Conservation (phyloP, 2,888 invertebrate species). For the Parnassius glacialis region DNA sequence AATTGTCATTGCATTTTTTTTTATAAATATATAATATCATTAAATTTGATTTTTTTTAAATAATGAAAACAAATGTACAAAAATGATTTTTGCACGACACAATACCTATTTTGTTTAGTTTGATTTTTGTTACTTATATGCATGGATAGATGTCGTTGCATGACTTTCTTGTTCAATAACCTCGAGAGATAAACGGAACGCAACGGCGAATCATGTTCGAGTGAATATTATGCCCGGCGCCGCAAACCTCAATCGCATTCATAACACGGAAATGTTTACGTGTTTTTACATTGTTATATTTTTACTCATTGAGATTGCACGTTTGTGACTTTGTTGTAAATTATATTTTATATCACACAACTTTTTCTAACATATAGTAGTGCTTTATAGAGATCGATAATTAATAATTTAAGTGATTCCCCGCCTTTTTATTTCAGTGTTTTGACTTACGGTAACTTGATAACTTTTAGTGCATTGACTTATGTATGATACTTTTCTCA, state of each 20-base stretch:
- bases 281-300: slow-evolving; percentile 11
- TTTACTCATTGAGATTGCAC: neutral
- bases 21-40: no score
- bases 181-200: slow-evolving; percentile 21
- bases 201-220: slow-evolving; percentile 8
- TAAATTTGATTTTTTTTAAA: no score
- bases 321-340: neutral
- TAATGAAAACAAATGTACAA: no score
- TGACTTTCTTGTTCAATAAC: slow-evolving; percentile 16
- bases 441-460: no score
- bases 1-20: no score
- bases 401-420: neutral
- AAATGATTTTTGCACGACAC: no score
- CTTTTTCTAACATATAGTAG: neutral
- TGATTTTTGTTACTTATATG: no score
- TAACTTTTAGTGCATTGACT: no score
- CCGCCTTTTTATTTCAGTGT: neutral
- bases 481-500: no score
- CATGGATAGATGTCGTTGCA: slow-evolving; percentile 4
- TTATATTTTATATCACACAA: neutral
- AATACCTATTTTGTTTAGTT: no score
- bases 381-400: neutral
- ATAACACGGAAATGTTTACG: slow-evolving; percentile 21
- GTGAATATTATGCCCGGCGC: slow-evolving; percentile 1
- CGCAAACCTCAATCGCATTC: slow-evolving; percentile 17